Evolutionary conservation across 2,888 invertebrate genomes (phyloP), one percentile per base, ranked within the genome.

Genomic region (Drosophila diplacantha): DNA sequence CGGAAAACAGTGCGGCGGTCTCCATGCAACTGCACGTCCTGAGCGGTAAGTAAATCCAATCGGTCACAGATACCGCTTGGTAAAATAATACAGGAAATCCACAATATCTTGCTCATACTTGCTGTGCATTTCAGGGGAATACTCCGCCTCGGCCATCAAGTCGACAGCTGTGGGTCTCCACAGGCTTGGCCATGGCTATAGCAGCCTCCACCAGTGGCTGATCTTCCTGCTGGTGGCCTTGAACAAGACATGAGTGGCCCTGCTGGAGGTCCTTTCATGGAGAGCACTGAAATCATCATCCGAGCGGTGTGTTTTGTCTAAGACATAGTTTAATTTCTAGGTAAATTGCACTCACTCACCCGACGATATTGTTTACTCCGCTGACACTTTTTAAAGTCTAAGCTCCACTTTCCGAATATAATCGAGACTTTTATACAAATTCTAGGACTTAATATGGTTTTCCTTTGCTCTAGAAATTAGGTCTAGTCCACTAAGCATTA

Each of bases 11-110:
- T 78, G 94, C 95, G 88, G 93, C 95, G 61, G 95, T 96, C 71
- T 95, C 94, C 87, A 94, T 96, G 69, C 92, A 95, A 85, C 91
- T 96, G 81, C 96, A 96, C 89, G 96, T 96, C 72, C 92, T 96
- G 75, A 96, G 95, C 89, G 96, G 96, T 96, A 89, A 91, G 83
- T 75, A 34, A 22, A 26, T 7, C 1, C 0, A 8, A 24, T 44
- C 3, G 1, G 5, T 18, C 8, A 2, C n/a, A 16, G 26, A 3
- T n/a, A 9, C 11, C 11, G n/a, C 20, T 20, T n/a, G n/a, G 11
- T 14, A 24, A 39, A 9, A 7, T 2, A 22, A 14, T 22, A 26
- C 26, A 5, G 0, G 14, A 39, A 7, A 3, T 8, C 26, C 4
- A 20, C 5, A 35, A 35, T 5, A 38, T n/a, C n/a, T n/a, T 14